Conservation (phyloP, 2,888 invertebrate species). For the Synanthedon vespiformis region DNA sequence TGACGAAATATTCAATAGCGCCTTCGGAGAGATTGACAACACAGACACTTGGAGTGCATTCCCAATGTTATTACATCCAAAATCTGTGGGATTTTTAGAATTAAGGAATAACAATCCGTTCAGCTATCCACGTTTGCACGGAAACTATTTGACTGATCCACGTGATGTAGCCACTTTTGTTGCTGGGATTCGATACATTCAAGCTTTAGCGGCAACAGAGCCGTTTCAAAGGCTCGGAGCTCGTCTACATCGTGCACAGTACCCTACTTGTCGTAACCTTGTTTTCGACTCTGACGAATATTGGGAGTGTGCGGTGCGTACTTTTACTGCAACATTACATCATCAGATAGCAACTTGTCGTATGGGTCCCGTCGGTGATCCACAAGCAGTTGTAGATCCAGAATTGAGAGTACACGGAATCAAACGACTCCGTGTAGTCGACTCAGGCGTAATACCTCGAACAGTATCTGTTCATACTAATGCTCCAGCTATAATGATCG, state of each 20-base stretch:
- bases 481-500: conserved; percentile 69
- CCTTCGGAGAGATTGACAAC: conserved; percentile 48
- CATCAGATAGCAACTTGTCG: conserved; percentile 75
- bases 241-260: conserved; percentile 58
- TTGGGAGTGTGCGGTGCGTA: conserved; percentile 75
- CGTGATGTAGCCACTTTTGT: conserved; percentile 74
- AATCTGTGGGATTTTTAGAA: conserved; percentile 75
- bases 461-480: conserved; percentile 68
- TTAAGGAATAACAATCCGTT: conserved; percentile 74
- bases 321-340: conserved; percentile 73
- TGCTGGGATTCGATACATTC: conserved; percentile 67
- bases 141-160: conserved; percentile 76
- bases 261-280: conserved; percentile 71
- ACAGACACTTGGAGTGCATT: conserved; percentile 69
- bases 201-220: conserved; percentile 52
- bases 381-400: conserved; percentile 74
- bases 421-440: conserved; percentile 56
- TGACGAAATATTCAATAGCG: conserved; percentile 46
- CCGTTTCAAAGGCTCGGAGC: conserved; percentile 67
- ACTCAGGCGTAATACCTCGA: conserved; percentile 66
- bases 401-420: conserved; percentile 63
- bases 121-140: conserved; percentile 74
- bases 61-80: conserved; percentile 75
- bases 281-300: conserved; percentile 70
- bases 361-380: conserved; percentile 74